Evolutionary conservation across 2,888 invertebrate genomes (phyloP).

Genomic region (Ethmia dodecea): DNA sequence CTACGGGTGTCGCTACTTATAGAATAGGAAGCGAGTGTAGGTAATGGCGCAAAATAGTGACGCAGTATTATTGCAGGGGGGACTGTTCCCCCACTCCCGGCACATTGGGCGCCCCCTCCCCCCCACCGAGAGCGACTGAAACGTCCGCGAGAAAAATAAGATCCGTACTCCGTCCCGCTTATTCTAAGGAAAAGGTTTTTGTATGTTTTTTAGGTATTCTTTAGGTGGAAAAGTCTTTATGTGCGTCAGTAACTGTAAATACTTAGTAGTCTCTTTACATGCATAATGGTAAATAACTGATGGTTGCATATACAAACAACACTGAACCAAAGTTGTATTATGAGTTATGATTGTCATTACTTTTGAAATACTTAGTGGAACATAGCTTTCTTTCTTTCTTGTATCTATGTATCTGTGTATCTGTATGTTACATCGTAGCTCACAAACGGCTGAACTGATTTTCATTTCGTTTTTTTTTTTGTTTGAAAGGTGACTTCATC

Average conservation of each 20-base stretch:
- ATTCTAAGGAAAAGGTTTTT: slow-evolving; percentile 71
- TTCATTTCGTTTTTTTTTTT: no score
- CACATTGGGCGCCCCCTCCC: slow-evolving; percentile 25
- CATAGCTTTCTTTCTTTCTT: no score
- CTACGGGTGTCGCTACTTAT: slow-evolving; percentile 66
- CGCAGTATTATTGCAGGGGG: slow-evolving; percentile 78
- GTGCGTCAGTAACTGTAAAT: slow-evolving; percentile 63
- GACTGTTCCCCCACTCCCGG: slow-evolving; percentile 43
- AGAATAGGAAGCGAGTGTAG: slow-evolving; percentile 78
- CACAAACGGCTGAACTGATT: no score
- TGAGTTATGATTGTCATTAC: no score
- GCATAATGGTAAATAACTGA: no score
- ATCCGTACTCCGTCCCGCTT: slow-evolving; percentile 75
- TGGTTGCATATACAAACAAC: no score
- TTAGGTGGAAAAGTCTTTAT: slow-evolving; percentile 40
- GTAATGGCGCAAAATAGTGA: slow-evolving; percentile 80
- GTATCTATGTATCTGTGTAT: no score
- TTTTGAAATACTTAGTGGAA: no score
- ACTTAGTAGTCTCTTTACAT: no score
- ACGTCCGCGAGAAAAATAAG: slow-evolving; percentile 78
- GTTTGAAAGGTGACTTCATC: no score
- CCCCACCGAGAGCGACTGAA: slow-evolving; percentile 69
- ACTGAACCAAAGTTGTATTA: no score
- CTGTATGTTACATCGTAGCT: no score
- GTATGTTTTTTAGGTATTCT: slow-evolving; percentile 67